phyloP scores from a whole-genome alignment of 1,140 invertebrate genomes.

The Monochamus saltuarius region DNA sequence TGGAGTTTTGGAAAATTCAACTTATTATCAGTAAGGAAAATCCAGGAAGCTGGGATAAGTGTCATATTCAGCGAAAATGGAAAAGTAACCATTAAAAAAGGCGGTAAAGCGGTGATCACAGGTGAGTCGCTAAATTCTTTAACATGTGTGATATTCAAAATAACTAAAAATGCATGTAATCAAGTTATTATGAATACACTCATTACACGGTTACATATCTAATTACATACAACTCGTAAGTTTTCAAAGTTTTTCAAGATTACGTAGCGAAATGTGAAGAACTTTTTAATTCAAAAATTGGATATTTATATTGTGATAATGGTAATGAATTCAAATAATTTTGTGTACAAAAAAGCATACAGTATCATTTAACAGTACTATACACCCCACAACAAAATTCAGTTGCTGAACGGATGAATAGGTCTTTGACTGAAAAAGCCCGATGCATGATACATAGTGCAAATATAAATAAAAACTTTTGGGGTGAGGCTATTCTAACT shows the following conservation, averaged over 20 bases:
- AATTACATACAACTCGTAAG: slow-evolving; percentile 45
- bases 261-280: slow-evolving; percentile 45
- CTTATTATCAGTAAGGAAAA: too few relatives aligned
- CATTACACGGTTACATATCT: too few relatives aligned
- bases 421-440: slow-evolving; percentile 53
- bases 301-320: slow-evolving; percentile 52
- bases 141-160: slow-evolving; percentile 24
- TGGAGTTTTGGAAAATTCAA: too few relatives aligned
- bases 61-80: too few relatives aligned
- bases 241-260: slow-evolving; percentile 49
- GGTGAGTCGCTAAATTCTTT: slow-evolving; percentile 43
- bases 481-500: slow-evolving; percentile 50
- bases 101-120: slow-evolving; percentile 31
- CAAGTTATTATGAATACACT: slow-evolving; percentile 39
- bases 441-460: slow-evolving; percentile 48
- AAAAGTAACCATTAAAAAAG: too few relatives aligned
- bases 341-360: slow-evolving; percentile 53
- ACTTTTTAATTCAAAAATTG: slow-evolving; percentile 48
- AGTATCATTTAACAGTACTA: too few relatives aligned
- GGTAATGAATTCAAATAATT: slow-evolving; percentile 50
- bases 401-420: too few relatives aligned
- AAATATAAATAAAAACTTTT: slow-evolving; percentile 44
- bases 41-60: too few relatives aligned
- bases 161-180: not conserved
- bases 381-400: too few relatives aligned